These are phyloP conservation scores for Pachyseris speciosa DNA, from an alignment of 64 coral and sea anemone species.

Conservation along the genomic window DNA sequence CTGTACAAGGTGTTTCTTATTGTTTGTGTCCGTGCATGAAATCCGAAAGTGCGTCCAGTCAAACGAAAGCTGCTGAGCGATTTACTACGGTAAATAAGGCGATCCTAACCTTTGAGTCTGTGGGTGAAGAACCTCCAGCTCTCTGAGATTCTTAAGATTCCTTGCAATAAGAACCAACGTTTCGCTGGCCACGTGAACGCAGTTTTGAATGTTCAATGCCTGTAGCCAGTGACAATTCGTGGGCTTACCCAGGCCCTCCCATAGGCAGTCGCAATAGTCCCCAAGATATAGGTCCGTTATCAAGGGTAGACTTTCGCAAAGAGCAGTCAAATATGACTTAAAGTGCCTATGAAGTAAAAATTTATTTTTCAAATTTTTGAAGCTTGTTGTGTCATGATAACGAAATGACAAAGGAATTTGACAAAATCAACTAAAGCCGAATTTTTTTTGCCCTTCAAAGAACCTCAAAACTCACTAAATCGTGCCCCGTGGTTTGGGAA, in stretches of 20 bases:
- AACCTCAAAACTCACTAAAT: too few relatives aligned
- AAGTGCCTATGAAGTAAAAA: slow-evolving; percentile 62
- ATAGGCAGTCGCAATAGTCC: slow-evolving; percentile 62
- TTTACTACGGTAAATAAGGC: too few relatives aligned
- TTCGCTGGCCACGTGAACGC: slow-evolving; percentile 47
- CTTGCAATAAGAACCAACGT: slow-evolving; percentile 53
- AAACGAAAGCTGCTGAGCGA: too few relatives aligned
- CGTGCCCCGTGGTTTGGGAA: too few relatives aligned
- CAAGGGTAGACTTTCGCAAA: slow-evolving; percentile 52
- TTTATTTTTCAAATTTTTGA: slow-evolving; percentile 52
- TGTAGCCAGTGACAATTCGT: slow-evolving; percentile 64
- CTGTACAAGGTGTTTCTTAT: too few relatives aligned
- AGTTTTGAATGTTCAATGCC: slow-evolving; percentile 67
- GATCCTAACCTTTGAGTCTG: too few relatives aligned
- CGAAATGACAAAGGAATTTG: too few relatives aligned
- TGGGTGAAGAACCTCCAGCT: slow-evolving; percentile 70
- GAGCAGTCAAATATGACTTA: slow-evolving; percentile 74
- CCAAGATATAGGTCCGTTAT: slow-evolving; percentile 69
- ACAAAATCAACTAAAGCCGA: too few relatives aligned
- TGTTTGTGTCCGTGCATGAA: too few relatives aligned
- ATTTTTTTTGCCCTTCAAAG: too few relatives aligned
- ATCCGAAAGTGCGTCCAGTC: too few relatives aligned
- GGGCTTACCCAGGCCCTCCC: slow-evolving; percentile 29
- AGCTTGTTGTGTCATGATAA: too few relatives aligned
- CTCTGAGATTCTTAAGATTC: slow-evolving; percentile 53